Conservation (phyloP, 2,113 vertebrate species). For the Eclectus roratus region DNA sequence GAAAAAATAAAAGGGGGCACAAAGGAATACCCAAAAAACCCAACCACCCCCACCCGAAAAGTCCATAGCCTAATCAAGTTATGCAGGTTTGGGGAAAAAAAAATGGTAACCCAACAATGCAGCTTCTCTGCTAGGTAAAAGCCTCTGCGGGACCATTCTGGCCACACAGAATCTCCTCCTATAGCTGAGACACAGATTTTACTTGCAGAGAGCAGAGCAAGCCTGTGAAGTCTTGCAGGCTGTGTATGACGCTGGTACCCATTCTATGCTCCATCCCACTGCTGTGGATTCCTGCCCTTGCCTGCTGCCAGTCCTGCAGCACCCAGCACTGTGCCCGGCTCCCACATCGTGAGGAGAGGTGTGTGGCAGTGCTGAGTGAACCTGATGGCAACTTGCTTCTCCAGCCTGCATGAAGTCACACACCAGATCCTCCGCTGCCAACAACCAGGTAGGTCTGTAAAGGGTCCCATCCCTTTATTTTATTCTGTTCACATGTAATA, state of each 20-base stretch:
- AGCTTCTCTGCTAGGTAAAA: background rate
- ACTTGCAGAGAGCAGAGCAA: background rate
- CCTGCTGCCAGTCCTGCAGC: background rate
- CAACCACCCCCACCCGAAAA: background rate
- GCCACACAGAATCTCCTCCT: background rate
- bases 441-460: background rate
- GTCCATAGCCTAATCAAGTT: too few species aligned
- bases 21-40: background rate
- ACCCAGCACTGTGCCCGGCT: background rate
- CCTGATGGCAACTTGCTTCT: background rate
- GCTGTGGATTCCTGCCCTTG: background rate
- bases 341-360: background rate
- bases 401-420: accelerated
- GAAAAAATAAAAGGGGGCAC: background rate
- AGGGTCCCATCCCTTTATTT: constrained; percentile 24
- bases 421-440: background rate
- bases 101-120: background rate
- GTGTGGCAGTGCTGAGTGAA: background rate
- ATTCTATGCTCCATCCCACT: accelerated
- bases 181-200: accelerated
- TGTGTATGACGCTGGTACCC: background rate
- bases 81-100: background rate
- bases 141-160: background rate
- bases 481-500: constrained; percentile 38
- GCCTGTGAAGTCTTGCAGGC: accelerated